Conservation (phyloP, 2,113 vertebrate genomes). For the Strigops habroptila region DNA sequence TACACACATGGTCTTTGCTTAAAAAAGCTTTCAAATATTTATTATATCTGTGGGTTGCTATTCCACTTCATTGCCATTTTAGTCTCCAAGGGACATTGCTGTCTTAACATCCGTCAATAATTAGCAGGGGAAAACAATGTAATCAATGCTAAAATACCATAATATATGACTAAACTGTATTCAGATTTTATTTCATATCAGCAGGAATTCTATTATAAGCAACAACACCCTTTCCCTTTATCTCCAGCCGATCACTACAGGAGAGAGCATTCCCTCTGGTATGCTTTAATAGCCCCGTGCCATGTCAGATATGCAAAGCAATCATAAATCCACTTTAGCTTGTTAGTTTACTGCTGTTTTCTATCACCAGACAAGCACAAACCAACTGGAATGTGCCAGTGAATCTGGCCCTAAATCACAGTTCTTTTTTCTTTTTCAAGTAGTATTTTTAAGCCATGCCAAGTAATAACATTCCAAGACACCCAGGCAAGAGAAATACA, state of each 20-base stretch:
- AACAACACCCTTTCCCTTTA: not conserved
- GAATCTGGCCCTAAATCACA: constrained; percentile 48
- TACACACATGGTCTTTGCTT: not conserved
- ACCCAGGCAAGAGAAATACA: not conserved
- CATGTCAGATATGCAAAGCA: constrained; percentile 49
- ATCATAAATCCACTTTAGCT: constrained; percentile 58
- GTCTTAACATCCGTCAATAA: not conserved
- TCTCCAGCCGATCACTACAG: constrained; percentile 33
- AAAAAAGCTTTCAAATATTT: not conserved
- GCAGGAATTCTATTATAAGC: not conserved
- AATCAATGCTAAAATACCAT: not conserved
- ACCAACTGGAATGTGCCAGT: constrained; percentile 56
- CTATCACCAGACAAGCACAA: constrained; percentile 57
- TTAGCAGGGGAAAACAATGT: not conserved
- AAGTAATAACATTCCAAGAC: constrained; percentile 34
- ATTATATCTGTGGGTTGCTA: not conserved
- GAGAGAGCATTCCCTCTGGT: constrained; percentile 22
- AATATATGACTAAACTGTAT: not conserved
- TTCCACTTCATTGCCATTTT: not conserved
- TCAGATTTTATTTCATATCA: not conserved
- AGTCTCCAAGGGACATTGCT: not conserved
- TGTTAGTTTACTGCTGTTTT: constrained; percentile 62
- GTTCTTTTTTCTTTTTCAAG: constrained; percentile 17
- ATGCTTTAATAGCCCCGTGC: constrained; percentile 23
- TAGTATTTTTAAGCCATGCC: constrained; percentile 28